Percentiles rank a stretch among this genome's conserved stretches.
These are phyloP conservation scores for Oegoconia quadripuncta DNA, from an alignment of 2,888 invertebrate genomes.

Conservation along the genomic window DNA sequence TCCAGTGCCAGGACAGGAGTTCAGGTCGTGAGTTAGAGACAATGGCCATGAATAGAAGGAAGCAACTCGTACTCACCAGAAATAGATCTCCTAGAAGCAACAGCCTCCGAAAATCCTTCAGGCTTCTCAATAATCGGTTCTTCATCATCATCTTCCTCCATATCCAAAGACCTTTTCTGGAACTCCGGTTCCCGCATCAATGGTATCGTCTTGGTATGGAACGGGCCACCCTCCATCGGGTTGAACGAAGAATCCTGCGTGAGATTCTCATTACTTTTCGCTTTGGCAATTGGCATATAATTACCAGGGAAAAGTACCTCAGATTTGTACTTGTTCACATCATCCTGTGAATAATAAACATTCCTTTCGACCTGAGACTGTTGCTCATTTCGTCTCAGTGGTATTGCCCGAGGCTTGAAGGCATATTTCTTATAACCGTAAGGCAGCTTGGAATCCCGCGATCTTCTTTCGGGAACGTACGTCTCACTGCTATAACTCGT, in stretches of 20 bases:
- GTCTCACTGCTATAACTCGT: slow-evolving; percentile 36
- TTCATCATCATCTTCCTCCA: slow-evolving; percentile 21
- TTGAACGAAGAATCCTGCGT: slow-evolving; percentile 30
- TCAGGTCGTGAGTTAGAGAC: background rate
- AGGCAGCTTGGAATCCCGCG: slow-evolving; percentile 35
- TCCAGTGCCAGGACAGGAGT: background rate
- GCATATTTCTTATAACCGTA: slow-evolving; percentile 40
- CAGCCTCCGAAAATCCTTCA: slow-evolving; percentile 44
- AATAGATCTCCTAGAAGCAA: slow-evolving; percentile 61
- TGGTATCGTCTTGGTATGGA: slow-evolving; percentile 60
- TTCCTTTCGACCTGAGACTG: slow-evolving; percentile 44
- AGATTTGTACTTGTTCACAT: slow-evolving; percentile 47
- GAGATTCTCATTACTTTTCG: slow-evolving; percentile 52
- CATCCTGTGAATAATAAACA: slow-evolving; percentile 50
- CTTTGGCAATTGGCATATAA: slow-evolving; percentile 71
- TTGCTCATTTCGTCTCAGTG: slow-evolving; percentile 39
- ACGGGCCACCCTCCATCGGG: slow-evolving; percentile 31
- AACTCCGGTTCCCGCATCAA: slow-evolving; percentile 53
- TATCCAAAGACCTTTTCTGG: slow-evolving; percentile 55
- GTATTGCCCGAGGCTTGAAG: slow-evolving; percentile 61
- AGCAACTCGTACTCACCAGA: slow-evolving; percentile 48
- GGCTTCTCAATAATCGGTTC: slow-evolving; percentile 56
- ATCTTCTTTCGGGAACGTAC: slow-evolving; percentile 24
- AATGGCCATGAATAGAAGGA: background rate
- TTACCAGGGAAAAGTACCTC: slow-evolving; percentile 71